Evolutionary conservation across 2,797 vertebrate species (phyloP).

Genomic region (Callimico goeldii): DNA sequence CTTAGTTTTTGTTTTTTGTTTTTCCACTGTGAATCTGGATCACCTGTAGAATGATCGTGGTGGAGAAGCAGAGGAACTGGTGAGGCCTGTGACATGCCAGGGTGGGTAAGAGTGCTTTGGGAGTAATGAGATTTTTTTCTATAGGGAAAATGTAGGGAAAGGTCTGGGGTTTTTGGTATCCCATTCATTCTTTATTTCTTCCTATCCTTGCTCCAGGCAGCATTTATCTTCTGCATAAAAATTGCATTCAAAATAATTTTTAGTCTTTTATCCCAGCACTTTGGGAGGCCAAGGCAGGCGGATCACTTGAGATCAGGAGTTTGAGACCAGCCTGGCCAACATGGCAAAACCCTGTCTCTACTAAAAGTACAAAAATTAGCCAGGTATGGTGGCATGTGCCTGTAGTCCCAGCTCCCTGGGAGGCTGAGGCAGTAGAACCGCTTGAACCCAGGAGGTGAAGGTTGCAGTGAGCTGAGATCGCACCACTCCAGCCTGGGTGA

Average conservation of each 20-base stretch:
- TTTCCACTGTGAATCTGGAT: neutral
- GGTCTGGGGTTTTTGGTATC: neutral
- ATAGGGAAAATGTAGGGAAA: neutral
- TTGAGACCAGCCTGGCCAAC: too few relatives aligned
- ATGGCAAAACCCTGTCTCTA: too few relatives aligned
- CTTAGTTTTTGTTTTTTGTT: neutral
- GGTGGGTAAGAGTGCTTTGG: neutral
- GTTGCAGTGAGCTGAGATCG: too few relatives aligned
- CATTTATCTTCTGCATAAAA: neutral
- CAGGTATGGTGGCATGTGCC: too few relatives aligned
- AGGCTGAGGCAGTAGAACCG: too few relatives aligned
- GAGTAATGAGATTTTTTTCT: neutral
- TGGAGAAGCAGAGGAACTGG: neutral
- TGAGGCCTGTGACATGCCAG: too few relatives aligned
- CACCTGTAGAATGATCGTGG: rapidly evolving
- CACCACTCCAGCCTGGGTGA: too few relatives aligned
- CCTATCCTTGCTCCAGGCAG: neutral
- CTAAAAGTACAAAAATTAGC: too few relatives aligned
- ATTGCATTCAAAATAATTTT: neutral
- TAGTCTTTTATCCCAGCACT: neutral
- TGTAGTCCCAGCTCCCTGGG: too few relatives aligned
- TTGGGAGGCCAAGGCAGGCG: too few relatives aligned
- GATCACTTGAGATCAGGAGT: too few relatives aligned
- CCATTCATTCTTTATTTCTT: neutral
- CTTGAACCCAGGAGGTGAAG: too few relatives aligned